These are phyloP conservation scores for Euplagia quadripunctaria DNA, from an alignment of 2,888 invertebrate genomes.

Conservation along the genomic window DNA sequence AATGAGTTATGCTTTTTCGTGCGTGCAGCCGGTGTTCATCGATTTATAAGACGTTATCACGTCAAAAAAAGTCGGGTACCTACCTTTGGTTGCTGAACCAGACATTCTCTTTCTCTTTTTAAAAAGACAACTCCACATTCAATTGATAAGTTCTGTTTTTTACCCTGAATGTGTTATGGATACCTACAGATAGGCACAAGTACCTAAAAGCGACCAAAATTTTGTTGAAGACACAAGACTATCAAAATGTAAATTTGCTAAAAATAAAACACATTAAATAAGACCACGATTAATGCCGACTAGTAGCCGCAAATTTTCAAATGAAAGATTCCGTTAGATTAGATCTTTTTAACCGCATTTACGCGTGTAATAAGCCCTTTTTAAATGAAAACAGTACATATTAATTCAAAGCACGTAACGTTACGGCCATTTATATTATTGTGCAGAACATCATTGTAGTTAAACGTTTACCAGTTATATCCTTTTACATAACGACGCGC, in stretches of 20 bases:
- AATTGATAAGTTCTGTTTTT: neutral
- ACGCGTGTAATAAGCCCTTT: too few relatives aligned
- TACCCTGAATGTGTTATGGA: neutral
- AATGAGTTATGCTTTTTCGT: too few relatives aligned
- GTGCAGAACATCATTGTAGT: constrained; percentile 14
- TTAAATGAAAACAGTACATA: neutral
- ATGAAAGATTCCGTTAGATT: neutral
- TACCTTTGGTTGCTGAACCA: neutral
- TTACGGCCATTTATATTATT: neutral
- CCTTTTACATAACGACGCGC: constrained; percentile 17
- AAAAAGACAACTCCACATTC: too few relatives aligned
- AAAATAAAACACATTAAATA: neutral
- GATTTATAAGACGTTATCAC: too few relatives aligned
- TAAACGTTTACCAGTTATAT: constrained; percentile 26
- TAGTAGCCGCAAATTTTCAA: neutral
- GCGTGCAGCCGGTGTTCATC: too few relatives aligned
- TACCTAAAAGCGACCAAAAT: too few relatives aligned
- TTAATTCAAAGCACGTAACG: neutral
- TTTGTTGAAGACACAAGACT: neutral
- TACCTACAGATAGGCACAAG: neutral
- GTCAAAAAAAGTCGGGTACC: too few relatives aligned
- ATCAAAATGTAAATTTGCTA: neutral
- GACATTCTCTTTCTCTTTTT: too few relatives aligned
- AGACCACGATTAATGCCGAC: neutral
- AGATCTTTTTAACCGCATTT: too few relatives aligned